Evolutionary conservation across 1,140 invertebrate species (phyloP).

Genomic region (Microvelia longipes): DNA sequence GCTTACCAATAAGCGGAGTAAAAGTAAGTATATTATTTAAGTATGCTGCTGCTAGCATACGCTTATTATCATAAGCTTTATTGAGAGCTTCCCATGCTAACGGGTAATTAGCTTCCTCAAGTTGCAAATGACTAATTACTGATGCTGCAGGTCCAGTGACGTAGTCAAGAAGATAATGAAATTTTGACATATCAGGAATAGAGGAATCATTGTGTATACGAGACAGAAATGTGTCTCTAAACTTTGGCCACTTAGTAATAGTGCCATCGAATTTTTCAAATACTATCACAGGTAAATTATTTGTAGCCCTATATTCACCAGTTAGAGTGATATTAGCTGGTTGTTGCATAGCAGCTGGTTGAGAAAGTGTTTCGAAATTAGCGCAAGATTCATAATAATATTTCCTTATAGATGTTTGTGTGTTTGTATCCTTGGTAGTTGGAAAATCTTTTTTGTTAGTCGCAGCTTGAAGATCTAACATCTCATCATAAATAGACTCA

Average conservation of each 20-base stretch:
- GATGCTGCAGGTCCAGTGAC: not conserved
- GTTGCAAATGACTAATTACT: not conserved
- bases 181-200: not conserved
- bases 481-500: too few relatives aligned
- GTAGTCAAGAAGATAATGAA: not conserved
- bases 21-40: not conserved
- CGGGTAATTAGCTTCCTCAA: conserved; percentile 1
- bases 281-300: not conserved
- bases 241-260: not conserved
- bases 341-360: not conserved
- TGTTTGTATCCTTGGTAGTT: not conserved
- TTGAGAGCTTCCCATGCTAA: conserved; percentile 2
- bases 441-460: not conserved
- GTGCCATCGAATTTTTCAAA: not conserved
- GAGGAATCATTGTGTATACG: not conserved
- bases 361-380: not conserved
- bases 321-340: not conserved
- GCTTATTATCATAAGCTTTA: conserved; percentile 4
- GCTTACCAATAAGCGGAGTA: not conserved
- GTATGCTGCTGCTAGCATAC: conserved; percentile 2
- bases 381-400: not conserved
- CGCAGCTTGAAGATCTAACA: not conserved
- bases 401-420: not conserved
- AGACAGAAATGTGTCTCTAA: not conserved
- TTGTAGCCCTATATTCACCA: not conserved